A percentile compares a stretch with the other conserved stretches of the same genome.
Conservation (phyloP, 2,797 vertebrate species). For the Cyclura pinguis region DNA sequence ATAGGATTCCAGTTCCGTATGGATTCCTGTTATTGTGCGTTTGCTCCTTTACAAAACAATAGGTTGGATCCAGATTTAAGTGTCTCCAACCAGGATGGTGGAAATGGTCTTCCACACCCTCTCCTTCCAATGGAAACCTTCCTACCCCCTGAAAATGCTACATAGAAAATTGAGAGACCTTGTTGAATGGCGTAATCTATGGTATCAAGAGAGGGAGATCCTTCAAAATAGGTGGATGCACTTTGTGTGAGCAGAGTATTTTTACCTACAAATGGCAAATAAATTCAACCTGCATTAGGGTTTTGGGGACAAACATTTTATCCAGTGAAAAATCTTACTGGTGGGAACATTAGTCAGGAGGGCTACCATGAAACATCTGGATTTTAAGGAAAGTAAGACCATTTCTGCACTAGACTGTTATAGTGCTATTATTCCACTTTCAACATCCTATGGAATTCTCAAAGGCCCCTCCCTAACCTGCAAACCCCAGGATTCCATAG, state of each 20-base stretch:
- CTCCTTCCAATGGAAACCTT: neutral
- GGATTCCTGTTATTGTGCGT: neutral
- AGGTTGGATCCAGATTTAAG: neutral
- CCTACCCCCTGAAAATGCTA: neutral
- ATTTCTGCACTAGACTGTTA: too few relatives aligned
- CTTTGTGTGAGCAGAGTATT: too few relatives aligned
- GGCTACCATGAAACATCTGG: neutral
- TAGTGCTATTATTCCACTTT: too few relatives aligned
- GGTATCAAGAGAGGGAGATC: too few relatives aligned
- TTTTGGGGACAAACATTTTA: neutral
- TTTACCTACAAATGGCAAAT: neutral
- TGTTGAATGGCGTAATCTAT: too few relatives aligned
- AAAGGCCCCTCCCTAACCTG: too few relatives aligned
- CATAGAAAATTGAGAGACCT: neutral
- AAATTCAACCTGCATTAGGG: neutral
- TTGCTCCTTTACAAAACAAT: neutral
- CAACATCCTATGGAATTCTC: too few relatives aligned
- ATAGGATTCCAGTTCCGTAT: neutral
- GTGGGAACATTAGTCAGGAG: neutral
- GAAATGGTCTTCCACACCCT: too few relatives aligned
- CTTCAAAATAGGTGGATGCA: too few relatives aligned
- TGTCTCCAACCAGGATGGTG: neutral
- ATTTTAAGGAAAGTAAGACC: neutral
- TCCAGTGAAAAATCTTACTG: neutral
- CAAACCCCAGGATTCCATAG: too few relatives aligned